These are phyloP conservation scores for Synergus umbraculus DNA, from an alignment of 2,888 invertebrate species.

Conservation along the genomic window DNA sequence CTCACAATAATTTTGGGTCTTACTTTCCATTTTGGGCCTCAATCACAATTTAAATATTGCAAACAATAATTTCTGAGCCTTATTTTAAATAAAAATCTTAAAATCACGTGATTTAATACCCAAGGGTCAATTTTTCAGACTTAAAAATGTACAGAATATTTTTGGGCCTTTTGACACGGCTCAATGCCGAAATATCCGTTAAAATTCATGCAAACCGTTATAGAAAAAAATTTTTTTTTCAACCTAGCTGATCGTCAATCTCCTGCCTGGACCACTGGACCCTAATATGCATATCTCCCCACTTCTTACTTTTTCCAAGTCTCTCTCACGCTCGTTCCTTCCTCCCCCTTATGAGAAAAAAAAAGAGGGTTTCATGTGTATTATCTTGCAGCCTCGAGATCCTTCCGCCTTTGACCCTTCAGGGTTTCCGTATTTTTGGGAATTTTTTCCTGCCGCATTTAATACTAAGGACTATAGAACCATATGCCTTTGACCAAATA, in stretches of 20 bases:
- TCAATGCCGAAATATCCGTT: constrained; percentile 3
- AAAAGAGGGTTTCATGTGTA: constrained; percentile 44
- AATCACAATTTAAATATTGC: background rate
- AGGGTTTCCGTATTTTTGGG: constrained; percentile 64
- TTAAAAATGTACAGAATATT: background rate
- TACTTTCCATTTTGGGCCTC: background rate
- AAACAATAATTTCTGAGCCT: background rate
- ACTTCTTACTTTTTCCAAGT: constrained; percentile 19
- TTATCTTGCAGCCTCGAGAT: constrained; percentile 54
- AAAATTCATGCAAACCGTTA: constrained; percentile 1
- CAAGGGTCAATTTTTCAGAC: background rate
- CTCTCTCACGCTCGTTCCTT: constrained; percentile 53
- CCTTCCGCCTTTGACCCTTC: constrained; percentile 46
- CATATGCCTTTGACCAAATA: constrained; percentile 69
- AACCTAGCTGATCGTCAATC: constrained; percentile 40
- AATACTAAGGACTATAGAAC: constrained; percentile 48
- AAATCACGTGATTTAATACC: too few relatives aligned
- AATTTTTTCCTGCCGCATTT: constrained; percentile 55
- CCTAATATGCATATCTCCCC: constrained; percentile 35
- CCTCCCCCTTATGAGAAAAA: constrained; percentile 42
- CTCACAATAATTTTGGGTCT: background rate
- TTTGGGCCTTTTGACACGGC: background rate
- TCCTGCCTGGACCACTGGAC: constrained; percentile 39
- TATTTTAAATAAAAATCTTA: background rate
- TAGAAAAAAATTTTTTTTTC: background rate